Base-by-base conservation (phyloP, 2,888 invertebrate genomes). In the Cephus nigrinus region DNA sequence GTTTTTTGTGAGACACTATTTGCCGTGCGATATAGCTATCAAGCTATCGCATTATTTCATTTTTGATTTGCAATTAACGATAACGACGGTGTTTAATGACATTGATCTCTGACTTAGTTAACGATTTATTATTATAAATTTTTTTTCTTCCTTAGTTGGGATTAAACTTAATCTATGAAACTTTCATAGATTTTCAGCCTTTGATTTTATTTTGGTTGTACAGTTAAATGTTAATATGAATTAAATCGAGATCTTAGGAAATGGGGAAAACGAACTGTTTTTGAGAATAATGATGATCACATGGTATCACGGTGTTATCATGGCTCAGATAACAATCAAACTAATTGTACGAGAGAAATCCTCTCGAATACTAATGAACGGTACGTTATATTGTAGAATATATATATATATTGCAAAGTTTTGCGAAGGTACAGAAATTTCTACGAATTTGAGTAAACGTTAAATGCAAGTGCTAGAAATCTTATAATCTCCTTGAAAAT, bases 291-390 rank as follows among this genome's bases (percentile, higher is more conserved):
- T 79, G 76, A 69, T 72, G 11, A 33, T 55, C 33, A 68, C 68
- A 23, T 30, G 69, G 75, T 68, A 55, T 23, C 1, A 23, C 23
- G 55, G 15, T 55, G 1, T 55, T 9, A 23, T 35, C 15, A 23
- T 55, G 15, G 75, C 73, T 68, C 81, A 76, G 78, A 77, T 80
- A 82, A 84, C 84, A 84, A 86, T 85, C 83, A 84, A 74, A 69
- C 81, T 81, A 83, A 86, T 86, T 85, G 82, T 79, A 75, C 55
- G 78, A 77, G 76, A 75, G 35, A 77, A 78, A 77, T 77, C 78
- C 73, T 68, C 71, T 80, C 76, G 83, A 86, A 86, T 84, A 82
- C 84, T 84, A 85, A 86, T 83, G 81, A 83, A 79, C 80, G 81
- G 80, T 81, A 79, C 68, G 31, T 31, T 15, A 31, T 12, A 30